Base-by-base conservation (phyloP, 1,140 invertebrate genomes). In the Caenorhabditis inopinata region DNA sequence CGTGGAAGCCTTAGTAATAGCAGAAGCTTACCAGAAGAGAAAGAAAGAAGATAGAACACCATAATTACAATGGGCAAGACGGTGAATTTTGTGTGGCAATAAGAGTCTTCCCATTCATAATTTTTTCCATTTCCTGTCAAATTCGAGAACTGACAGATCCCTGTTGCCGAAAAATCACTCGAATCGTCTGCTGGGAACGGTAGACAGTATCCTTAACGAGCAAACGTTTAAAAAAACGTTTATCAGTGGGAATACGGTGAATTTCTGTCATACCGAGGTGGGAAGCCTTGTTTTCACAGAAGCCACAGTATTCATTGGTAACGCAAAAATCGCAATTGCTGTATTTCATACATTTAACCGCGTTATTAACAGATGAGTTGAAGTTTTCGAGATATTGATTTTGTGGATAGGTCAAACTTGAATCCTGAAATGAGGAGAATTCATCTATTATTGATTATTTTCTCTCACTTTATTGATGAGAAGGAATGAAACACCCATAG, bases 41-140 rank as follows among this genome's bases (percentile, higher is more conserved):
- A 87, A 14, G 73, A 81, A 11, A 81, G 79, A 7, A 87, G 68
- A 76, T 87, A 87, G 12, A 88, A n/a, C 23, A 88, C 85, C 86
- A 87, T 87, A 23, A 87, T 62, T 21, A 88, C 68, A 42, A 87
- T 85, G 5, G 86, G 86, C 1, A 85, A 32, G 4, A 82, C 76
- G 3, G 86, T 87, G 25, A 75, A 88, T 73, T 82, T 80, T 23
- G 84, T 88, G 32, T 82, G 62, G 74, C 86, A 87, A 62, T 83
- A 85, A 3, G 38, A 49, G 74, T 85, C 81, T 23, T 80, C 82
- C 84, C 84, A 85, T 77, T 85, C 78, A 32, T 76, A 74, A 9
- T 5, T 21, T 51, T 35, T 58, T 45, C 74, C 47, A 23, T 35
- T 79, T 6, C 11, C n/a, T 9, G 73, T 53, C 14, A 73, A 62